phyloP scores from a whole-genome alignment of 2,888 invertebrate genomes.

The Rhingia rostrata region DNA sequence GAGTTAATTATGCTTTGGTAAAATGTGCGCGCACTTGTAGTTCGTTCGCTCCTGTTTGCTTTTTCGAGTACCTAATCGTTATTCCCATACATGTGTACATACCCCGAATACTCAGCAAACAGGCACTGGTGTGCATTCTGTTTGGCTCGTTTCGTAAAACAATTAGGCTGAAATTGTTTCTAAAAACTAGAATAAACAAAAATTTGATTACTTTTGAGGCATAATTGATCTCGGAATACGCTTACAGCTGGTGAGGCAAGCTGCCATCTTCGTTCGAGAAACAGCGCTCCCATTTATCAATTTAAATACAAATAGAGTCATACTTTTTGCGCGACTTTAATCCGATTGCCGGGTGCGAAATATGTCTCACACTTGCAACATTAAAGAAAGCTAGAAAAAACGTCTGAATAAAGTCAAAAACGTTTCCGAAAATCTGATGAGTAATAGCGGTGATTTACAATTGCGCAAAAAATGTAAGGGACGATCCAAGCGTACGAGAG shows the following conservation, averaged over 20 bases:
- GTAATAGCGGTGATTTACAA: constrained; percentile 70
- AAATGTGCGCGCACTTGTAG: constrained; percentile 51
- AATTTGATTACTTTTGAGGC: constrained; percentile 57
- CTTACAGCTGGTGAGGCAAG: neutral
- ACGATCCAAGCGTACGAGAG: constrained; percentile 43
- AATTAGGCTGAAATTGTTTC: constrained; percentile 51
- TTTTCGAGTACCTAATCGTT: constrained; percentile 9
- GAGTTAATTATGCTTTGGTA: constrained; percentile 65
- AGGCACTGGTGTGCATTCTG: constrained; percentile 25
- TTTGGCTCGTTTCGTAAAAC: constrained; percentile 31
- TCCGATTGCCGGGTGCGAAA: constrained; percentile 34
- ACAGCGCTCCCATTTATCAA: neutral
- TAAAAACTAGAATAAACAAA: constrained; percentile 30
- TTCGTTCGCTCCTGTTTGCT: constrained; percentile 6
- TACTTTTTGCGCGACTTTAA: constrained; percentile 34
- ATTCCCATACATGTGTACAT: constrained; percentile 29
- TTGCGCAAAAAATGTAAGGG: constrained; percentile 49
- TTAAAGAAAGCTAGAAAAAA: constrained; percentile 27
- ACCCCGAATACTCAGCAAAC: constrained; percentile 42
- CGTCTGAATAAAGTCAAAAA: constrained; percentile 60
- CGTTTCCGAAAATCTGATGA: constrained; percentile 68
- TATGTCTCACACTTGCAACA: constrained; percentile 12
- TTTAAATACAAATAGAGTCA: constrained; percentile 26
- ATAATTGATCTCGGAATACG: constrained; percentile 44
- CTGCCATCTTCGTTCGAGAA: neutral